A percentile compares a stretch with the other conserved stretches of the same genome.
phyloP scores from a whole-genome alignment of 2,797 vertebrate species.

The Tympanoctomys barrerae region DNA sequence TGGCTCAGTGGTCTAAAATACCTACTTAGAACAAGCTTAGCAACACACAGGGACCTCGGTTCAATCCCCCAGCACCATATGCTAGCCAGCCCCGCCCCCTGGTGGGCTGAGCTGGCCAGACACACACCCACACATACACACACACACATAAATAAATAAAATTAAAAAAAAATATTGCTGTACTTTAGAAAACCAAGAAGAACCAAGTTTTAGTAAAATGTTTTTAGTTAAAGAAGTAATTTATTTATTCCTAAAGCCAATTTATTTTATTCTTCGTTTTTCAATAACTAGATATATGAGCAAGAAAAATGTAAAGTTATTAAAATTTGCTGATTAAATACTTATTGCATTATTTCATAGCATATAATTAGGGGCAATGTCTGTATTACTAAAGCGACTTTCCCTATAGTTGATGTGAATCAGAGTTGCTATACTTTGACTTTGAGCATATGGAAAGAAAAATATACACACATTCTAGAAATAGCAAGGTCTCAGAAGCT shows the following conservation, averaged over 20 bases:
- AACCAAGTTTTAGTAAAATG: background rate
- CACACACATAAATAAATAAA: no score
- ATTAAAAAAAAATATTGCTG: no score
- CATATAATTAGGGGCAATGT: background rate
- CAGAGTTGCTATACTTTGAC: background rate
- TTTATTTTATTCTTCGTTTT: background rate
- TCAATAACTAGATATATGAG: background rate
- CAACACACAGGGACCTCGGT: no score
- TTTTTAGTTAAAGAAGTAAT: background rate
- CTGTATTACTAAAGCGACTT: background rate
- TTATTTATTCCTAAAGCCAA: background rate
- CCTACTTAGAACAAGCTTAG: no score
- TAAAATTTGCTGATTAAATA: background rate
- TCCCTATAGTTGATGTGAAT: background rate
- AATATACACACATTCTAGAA: background rate
- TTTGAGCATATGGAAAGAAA: background rate
- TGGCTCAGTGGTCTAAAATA: no score
- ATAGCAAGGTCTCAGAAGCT: background rate
- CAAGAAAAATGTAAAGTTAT: background rate
- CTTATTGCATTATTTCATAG: background rate
- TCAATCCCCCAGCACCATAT: no score
- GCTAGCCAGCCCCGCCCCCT: no score
- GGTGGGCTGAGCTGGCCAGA: no score
- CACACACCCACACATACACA: no score
- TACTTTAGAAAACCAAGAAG: background rate